Evolutionary conservation across 2,113 vertebrate genomes (phyloP).

Genomic region (Sterrhoptilus dennistouni): DNA sequence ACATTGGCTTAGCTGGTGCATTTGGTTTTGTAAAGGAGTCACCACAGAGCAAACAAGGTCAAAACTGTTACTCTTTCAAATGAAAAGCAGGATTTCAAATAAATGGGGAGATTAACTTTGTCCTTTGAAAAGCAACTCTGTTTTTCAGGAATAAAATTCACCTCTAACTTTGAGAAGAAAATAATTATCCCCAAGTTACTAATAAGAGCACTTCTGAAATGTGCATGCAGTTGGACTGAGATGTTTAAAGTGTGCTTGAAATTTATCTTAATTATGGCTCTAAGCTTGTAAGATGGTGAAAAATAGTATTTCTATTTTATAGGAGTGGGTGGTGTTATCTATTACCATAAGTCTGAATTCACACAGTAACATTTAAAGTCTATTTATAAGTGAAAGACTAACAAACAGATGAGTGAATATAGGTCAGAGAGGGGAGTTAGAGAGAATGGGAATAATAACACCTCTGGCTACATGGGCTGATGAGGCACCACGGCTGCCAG

Average conservation of each 20-base stretch:
- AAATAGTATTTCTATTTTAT: slow-evolving; percentile 30
- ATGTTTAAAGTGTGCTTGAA: neutral
- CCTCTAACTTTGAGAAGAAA: neutral
- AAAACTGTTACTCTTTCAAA: neutral
- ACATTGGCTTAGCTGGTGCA: neutral
- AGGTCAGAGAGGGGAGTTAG: neutral
- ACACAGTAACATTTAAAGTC: slow-evolving; percentile 15
- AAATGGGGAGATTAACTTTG: neutral
- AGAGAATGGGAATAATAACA: neutral
- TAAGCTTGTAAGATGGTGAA: slow-evolving; percentile 11
- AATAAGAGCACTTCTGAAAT: neutral
- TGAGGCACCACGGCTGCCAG: neutral
- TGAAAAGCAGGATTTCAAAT: neutral
- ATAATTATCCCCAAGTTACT: neutral
- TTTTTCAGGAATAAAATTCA: neutral
- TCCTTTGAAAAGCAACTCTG: neutral
- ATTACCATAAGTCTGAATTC: slow-evolving; percentile 9
- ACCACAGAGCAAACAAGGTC: neutral
- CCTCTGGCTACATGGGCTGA: neutral
- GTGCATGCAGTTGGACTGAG: neutral
- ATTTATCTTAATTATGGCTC: neutral
- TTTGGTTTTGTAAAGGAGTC: neutral
- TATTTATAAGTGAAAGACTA: slow-evolving; percentile 29
- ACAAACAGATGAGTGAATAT: slow-evolving; percentile 7
- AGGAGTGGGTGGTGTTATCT: slow-evolving; percentile 16